Conservation (phyloP, 1,140 invertebrate species). For the Pissodes strobi region DNA sequence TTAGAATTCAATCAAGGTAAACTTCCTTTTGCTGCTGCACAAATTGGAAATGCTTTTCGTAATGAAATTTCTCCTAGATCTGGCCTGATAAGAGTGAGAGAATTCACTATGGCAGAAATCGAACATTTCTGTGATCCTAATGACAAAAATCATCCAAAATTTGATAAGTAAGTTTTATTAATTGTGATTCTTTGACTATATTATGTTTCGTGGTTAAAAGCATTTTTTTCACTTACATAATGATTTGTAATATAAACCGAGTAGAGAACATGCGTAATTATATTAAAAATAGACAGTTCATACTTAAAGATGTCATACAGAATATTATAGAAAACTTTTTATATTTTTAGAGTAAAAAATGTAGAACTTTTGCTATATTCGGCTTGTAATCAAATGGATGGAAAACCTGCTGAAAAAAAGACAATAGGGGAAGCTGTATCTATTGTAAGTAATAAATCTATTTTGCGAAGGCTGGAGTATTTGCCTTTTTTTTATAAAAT, state of each 20-base stretch:
- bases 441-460: slow-evolving; percentile 40
- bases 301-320: too few species aligned
- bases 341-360: slow-evolving; percentile 63
- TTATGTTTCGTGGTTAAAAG: too few species aligned
- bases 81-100: slow-evolving; percentile 92
- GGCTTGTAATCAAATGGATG: slow-evolving; percentile 95
- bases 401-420: slow-evolving; percentile 72
- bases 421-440: slow-evolving; percentile 80
- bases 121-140: slow-evolving; percentile 98
- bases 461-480: too few species aligned
- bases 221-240: too few species aligned
- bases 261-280: too few species aligned
- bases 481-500: too few species aligned
- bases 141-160: slow-evolving; percentile 91
- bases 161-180: slow-evolving; percentile 59
- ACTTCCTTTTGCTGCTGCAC: slow-evolving; percentile 97
- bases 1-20: slow-evolving; percentile 97
- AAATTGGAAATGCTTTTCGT: slow-evolving; percentile 97
- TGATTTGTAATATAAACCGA: too few species aligned
- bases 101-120: slow-evolving; percentile 99
- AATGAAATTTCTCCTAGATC: slow-evolving; percentile 99
- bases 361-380: slow-evolving; percentile 85
- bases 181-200: background rate
- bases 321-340: background rate
- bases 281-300: too few species aligned